Evolutionary conservation across 2,113 vertebrate genomes (phyloP), one percentile per base, ranked within the genome.

Genomic region (Poecile atricapillus): DNA sequence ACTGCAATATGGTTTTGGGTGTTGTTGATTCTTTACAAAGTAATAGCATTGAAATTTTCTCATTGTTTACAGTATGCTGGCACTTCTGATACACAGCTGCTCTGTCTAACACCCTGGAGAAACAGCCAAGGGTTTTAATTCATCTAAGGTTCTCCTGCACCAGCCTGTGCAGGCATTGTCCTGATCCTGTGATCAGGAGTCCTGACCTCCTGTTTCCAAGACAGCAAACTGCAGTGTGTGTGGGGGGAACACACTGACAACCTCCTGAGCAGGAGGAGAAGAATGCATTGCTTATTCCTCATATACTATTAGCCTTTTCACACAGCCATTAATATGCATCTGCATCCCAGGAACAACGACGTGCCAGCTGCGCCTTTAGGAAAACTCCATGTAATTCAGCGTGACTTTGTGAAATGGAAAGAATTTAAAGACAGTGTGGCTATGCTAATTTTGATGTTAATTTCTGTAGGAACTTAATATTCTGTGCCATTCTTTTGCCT

Each of bases 391-490:
- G 63, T 73, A 91, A 93, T 95, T 94, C 82, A 90, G 41, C 0
- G 0, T 4, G 20, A 91, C 93, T 94, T 91, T 41, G 15, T 77
- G 85, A 74, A 80, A 93, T 50, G 19, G 43, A 35, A 93, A 59
- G 69, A 84, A 90, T 90, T 93, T 91, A 74, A 95, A 95, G 84
- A 83, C 63, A 50, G 37, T 13, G 9, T 62, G 39, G 46, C 30
- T 88, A 67, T 93, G 76, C 39, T 94, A 93, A 92, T 95, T 94
- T 68, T 74, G 33, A 94, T 96, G 92, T 74, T 94, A 92, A 94
- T 96, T 96, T 91, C 64, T 81, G 35, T 86, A 88, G 71, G 75
- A 94, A 90, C 20, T 88, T 89, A 91, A 89, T 84, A 91, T 91
- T 95, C 90, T 67, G 12, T 90, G 83, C 37, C 52, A 83, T 63